phyloP scores from a whole-genome alignment of 2,888 invertebrate genomes.

The Aporophyla nigra region DNA sequence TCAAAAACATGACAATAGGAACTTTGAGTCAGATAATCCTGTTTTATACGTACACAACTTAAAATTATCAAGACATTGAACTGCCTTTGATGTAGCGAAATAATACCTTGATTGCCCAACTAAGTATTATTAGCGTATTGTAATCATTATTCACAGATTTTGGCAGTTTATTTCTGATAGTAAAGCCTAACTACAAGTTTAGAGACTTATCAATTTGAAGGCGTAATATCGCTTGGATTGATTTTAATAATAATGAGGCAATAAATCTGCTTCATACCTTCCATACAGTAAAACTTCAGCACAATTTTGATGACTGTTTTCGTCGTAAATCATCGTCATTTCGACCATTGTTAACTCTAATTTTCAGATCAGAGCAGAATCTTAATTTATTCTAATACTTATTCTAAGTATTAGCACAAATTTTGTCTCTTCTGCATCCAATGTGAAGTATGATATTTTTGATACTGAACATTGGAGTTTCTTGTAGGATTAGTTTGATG shows the following conservation, averaged over 20 bases:
- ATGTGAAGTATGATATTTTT: conserved; percentile 6
- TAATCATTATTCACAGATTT: too few relatives aligned
- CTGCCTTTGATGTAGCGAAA: conserved; percentile 34
- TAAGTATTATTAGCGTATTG: conserved; percentile 8
- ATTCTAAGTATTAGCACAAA: conserved; percentile 1
- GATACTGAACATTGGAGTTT: conserved; percentile 10
- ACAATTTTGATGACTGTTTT: conserved; percentile 47
- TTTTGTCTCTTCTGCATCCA: conserved; percentile 11
- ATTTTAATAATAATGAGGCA: conserved; percentile 62
- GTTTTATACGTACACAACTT: conserved; percentile 9
- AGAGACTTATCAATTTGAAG: conserved; percentile 46
- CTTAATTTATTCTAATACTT: conserved; percentile 21
- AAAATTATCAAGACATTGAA: conserved; percentile 9
- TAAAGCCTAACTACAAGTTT: conserved; percentile 17
- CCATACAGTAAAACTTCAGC: conserved; percentile 46
- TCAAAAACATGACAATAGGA: conserved; percentile 32
- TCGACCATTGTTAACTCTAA: conserved; percentile 41
- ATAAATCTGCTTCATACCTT: conserved; percentile 54
- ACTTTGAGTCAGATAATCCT: conserved; percentile 13
- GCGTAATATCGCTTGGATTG: conserved; percentile 39
- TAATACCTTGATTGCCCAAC: too few relatives aligned
- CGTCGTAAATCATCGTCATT: conserved; percentile 50
- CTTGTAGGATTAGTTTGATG: conserved; percentile 12
- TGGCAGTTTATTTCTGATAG: conserved; percentile 16
- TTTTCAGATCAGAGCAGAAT: conserved; percentile 25